Base-by-base conservation (phyloP, 2,888 invertebrate genomes). In the Lepidocyrtoides sp. region DNA sequence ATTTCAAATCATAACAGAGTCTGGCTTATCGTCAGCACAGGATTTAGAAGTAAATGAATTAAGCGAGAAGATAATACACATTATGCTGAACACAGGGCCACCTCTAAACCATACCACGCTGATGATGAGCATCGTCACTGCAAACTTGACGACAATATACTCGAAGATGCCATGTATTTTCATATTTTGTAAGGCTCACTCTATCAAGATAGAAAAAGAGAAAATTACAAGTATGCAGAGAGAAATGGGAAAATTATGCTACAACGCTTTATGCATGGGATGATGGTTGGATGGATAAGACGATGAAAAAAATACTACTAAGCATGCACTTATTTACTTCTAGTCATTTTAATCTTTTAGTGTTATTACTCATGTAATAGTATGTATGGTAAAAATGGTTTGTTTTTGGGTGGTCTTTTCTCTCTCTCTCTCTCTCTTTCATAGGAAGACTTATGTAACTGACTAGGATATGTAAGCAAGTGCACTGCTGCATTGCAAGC, bases 391-490 rank as follows among this genome's bases (percentile, higher is more conserved):
- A 82, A 83, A 91, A 83, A 91, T 75, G 82, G 82, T 87, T 82
- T 77, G 91, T 88, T 60, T 91, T 83, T 93, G 93, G 93, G 93
- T 93, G 93, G 93, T 93, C 93, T 91, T 69, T 84, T 63, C 85
- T 41, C 81, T 26, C 48, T 77, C 77, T 77, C 36, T 69, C 81
- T 63, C 85, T 41, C 81, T 26, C 48, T 77, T 84, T 77, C 36
- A 77, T 57, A 84, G 84, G 41, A 66, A 44, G 44, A 32, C 26
- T 41, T 79, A 51, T 36, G 36, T 36, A 20, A 12, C 51, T n/a
- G 26, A 23, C 44, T 0, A 48, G 23, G 14, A 51, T 44, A 77
- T 48, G 51, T 23, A 77, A 51, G 26, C n/a, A 23, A 57, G 23
- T 8, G 44, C 20, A 23, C 72, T 44, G 20, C 23, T 23, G 0